Evolutionary conservation across 2,113 vertebrate genomes (phyloP).

Genomic region (Labrus mixtus): DNA sequence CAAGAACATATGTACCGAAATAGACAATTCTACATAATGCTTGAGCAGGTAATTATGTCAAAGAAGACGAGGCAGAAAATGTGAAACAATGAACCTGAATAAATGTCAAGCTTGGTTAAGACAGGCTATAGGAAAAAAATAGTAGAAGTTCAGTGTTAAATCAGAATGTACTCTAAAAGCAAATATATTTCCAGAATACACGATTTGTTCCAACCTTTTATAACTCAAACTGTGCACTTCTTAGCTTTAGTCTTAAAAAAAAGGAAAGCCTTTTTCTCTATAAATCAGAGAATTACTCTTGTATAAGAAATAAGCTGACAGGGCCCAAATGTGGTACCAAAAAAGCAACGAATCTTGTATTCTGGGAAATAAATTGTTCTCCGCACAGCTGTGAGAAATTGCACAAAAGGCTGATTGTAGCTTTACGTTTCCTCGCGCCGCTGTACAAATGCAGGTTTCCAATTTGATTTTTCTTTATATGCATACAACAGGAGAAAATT

Average conservation of each 20-base stretch:
- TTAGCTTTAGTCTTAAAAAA: neutral
- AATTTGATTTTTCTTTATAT: conserved; percentile 59
- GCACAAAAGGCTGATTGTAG: conserved; percentile 27
- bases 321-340: conserved; percentile 4
- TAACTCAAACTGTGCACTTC: conserved; percentile 2
- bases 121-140: neutral
- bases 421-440: conserved; percentile 12
- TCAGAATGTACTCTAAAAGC: too few relatives aligned
- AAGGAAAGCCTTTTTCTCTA: neutral
- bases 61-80: neutral
- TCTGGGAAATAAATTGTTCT: conserved; percentile 23
- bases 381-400: conserved; percentile 23
- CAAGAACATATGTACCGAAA: too few relatives aligned
- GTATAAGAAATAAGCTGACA: conserved; percentile 43
- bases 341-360: conserved; percentile 12
- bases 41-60: too few relatives aligned
- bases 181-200: neutral
- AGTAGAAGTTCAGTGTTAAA: too few relatives aligned
- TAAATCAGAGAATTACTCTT: conserved; percentile 21
- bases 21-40: too few relatives aligned
- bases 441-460: conserved; percentile 48
- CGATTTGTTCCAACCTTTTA: neutral
- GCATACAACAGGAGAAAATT: conserved; percentile 75
- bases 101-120: too few relatives aligned
- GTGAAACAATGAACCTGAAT: neutral